A percentile compares a stretch with the other conserved stretches of the same genome.
These are phyloP conservation scores for Lysandra coridon DNA, from an alignment of 2,888 invertebrate species.

Conservation along the genomic window DNA sequence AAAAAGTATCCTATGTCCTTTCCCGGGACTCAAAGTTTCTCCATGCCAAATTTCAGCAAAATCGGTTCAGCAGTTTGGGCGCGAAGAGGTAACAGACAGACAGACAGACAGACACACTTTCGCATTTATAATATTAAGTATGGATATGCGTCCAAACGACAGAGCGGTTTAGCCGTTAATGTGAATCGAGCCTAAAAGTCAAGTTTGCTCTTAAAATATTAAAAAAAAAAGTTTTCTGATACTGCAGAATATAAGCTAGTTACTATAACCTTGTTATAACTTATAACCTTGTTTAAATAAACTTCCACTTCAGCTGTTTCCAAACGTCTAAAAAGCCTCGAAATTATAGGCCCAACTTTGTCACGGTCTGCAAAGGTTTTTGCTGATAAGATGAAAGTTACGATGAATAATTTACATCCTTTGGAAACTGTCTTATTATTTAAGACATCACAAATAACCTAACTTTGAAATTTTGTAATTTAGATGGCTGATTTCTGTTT, in stretches of 20 bases:
- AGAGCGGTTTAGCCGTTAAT: no score
- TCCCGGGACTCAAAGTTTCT: no score
- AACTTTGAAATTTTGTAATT: slow-evolving; percentile 21
- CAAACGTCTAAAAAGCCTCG: not conserved
- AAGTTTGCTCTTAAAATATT: not conserved
- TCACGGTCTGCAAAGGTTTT: not conserved
- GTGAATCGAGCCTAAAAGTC: not conserved
- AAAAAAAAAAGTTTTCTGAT: not conserved
- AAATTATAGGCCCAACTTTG: not conserved
- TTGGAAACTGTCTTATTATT: slow-evolving; percentile 8
- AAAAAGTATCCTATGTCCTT: no score
- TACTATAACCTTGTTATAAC: not conserved
- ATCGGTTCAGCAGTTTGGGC: no score
- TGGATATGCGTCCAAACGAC: no score
- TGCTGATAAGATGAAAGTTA: not conserved
- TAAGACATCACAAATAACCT: slow-evolving; percentile 14
- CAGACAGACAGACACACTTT: no score
- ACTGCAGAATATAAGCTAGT: not conserved
- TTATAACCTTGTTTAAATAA: not conserved
- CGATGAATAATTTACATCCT: not conserved
- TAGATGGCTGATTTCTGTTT: not conserved
- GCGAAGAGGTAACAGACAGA: no score
- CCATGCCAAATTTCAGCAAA: no score
- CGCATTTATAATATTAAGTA: no score
- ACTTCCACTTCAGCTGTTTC: not conserved